Evolutionary conservation across 2,113 vertebrate species (phyloP).

Genomic region (Oxyura jamaicensis): DNA sequence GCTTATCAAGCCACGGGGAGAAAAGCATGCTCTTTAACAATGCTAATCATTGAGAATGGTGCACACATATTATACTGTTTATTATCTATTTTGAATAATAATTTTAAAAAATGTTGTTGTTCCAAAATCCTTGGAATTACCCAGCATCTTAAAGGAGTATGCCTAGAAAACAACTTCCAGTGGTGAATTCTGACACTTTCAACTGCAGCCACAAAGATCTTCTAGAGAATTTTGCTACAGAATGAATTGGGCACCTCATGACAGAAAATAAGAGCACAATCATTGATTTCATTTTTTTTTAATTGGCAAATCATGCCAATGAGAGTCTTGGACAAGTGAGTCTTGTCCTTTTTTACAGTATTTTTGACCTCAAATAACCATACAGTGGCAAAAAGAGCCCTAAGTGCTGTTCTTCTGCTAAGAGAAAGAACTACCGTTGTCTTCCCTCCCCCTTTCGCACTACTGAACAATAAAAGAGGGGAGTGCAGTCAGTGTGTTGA

Average conservation of each 20-base stretch:
- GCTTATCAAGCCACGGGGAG: background rate
- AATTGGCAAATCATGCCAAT: background rate
- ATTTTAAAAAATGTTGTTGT: background rate
- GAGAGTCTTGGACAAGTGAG: background rate
- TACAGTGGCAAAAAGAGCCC: background rate
- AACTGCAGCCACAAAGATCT: background rate
- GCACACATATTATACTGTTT: background rate
- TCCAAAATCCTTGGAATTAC: background rate
- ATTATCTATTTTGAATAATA: background rate
- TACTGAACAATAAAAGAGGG: conserved; percentile 6
- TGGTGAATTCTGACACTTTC: background rate
- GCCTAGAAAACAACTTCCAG: background rate
- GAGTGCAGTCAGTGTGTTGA: background rate
- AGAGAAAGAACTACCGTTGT: background rate
- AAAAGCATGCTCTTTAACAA: background rate
- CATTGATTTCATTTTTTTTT: background rate
- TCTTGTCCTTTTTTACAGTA: background rate
- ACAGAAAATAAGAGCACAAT: background rate
- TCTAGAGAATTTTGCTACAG: background rate
- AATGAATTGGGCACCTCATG: background rate
- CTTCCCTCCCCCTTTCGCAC: background rate
- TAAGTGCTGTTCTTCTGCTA: background rate
- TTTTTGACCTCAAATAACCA: background rate
- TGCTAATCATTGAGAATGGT: background rate
- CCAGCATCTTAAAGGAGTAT: background rate